Conservation (phyloP, 2,888 invertebrate species). For the Synanthedon vespiformis region DNA sequence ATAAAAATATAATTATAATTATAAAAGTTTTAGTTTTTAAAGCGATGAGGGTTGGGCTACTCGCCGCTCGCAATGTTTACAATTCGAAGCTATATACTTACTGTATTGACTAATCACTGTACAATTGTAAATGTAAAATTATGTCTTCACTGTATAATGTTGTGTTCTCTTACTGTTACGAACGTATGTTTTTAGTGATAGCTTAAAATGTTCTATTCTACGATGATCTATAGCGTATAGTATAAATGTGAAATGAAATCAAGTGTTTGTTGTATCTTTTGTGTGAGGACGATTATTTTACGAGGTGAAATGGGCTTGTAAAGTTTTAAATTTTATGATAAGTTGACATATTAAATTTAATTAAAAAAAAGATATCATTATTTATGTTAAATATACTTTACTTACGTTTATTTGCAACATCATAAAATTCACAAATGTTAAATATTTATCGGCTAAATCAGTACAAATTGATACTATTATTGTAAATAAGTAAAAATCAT, state of each 20-base stretch:
- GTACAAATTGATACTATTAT: slow-evolving; percentile 49
- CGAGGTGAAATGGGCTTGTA: slow-evolving; percentile 11
- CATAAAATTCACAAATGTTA: not conserved
- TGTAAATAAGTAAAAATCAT: slow-evolving; percentile 45
- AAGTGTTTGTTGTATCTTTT: too few relatives aligned
- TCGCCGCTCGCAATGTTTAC: not conserved
- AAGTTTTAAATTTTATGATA: too few relatives aligned
- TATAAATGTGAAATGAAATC: too few relatives aligned
- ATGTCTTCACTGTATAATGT: slow-evolving; percentile 18
- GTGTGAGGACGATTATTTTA: slow-evolving; percentile 11
- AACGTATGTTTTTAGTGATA: too few relatives aligned
- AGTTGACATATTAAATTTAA: too few relatives aligned
- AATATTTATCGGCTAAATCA: slow-evolving; percentile 55
- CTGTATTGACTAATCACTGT: slow-evolving; percentile 19
- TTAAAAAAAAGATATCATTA: not conserved
- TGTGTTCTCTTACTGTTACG: slow-evolving; percentile 21
- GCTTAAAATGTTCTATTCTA: too few relatives aligned
- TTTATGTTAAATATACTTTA: not conserved
- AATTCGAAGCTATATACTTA: not conserved
- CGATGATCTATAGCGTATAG: too few relatives aligned
- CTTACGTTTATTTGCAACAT: not conserved
- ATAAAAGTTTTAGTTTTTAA: slow-evolving; percentile 11
- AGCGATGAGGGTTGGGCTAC: too few relatives aligned
- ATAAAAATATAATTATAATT: slow-evolving; percentile 43
- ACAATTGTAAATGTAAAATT: slow-evolving; percentile 10